A percentile compares a stretch with the other conserved stretches of the same genome.
phyloP scores from a whole-genome alignment of 2,113 vertebrate genomes.

The Hipposideros armiger region DNA sequence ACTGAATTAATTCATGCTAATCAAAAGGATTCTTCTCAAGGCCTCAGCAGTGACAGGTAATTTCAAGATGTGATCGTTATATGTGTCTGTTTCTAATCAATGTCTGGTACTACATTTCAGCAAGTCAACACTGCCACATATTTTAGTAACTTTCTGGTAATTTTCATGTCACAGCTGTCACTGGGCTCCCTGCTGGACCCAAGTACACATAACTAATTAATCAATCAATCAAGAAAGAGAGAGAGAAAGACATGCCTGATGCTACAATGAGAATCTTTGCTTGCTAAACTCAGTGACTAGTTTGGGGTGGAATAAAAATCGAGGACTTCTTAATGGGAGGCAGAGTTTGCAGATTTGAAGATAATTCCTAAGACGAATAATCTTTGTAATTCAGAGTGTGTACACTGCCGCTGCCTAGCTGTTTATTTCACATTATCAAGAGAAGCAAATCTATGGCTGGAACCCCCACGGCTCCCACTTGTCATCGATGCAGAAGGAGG shows the following conservation, averaged over 20 bases:
- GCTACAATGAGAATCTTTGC: constrained; percentile 45
- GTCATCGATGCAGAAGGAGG: not conserved
- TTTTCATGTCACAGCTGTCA: constrained; percentile 81
- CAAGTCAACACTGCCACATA: constrained; percentile 73
- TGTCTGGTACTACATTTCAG: constrained; percentile 65
- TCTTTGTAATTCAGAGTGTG: constrained; percentile 56
- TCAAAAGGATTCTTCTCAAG: constrained; percentile 75
- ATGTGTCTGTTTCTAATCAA: constrained; percentile 80
- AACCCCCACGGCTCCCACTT: not conserved
- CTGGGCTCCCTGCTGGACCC: constrained; percentile 76
- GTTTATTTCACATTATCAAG: constrained; percentile 8
- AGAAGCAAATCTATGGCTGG: constrained; percentile 14
- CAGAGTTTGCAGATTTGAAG: constrained; percentile 47
- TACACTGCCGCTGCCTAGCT: not conserved
- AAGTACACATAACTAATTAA: constrained; percentile 83
- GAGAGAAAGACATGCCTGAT: constrained; percentile 74
- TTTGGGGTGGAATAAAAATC: constrained; percentile 11
- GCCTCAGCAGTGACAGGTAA: constrained; percentile 77
- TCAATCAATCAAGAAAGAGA: constrained; percentile 78
- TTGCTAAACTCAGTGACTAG: constrained; percentile 50
- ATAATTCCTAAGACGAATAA: constrained; percentile 30
- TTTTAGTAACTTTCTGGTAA: constrained; percentile 80
- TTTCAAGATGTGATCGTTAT: constrained; percentile 78
- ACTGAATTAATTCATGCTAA: constrained; percentile 80
- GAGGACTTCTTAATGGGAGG: not conserved